phyloP scores from a whole-genome alignment of 2,888 invertebrate genomes.

The Pheosia tremula region DNA sequence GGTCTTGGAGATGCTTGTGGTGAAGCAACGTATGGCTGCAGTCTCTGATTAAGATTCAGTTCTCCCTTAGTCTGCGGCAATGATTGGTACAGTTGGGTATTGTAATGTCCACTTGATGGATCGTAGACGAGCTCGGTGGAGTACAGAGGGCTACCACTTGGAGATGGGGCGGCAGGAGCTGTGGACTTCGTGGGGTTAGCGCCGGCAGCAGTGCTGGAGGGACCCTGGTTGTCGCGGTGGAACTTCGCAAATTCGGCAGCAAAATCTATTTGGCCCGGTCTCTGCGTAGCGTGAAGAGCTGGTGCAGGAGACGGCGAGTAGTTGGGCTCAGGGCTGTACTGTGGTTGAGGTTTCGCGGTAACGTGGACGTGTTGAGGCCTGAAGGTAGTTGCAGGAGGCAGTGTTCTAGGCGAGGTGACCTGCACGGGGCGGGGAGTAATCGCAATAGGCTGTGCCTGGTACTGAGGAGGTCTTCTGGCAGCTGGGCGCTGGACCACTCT shows the following conservation, averaged over 20 bases:
- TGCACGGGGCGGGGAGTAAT: slow-evolving; percentile 86
- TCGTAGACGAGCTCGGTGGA: slow-evolving; percentile 91
- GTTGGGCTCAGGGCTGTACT: slow-evolving; percentile 75
- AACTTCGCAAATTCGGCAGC: slow-evolving; percentile 91
- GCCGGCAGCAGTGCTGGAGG: slow-evolving; percentile 74
- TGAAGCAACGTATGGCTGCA: slow-evolving; percentile 89
- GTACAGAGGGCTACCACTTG: slow-evolving; percentile 87
- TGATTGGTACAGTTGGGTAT: slow-evolving; percentile 90
- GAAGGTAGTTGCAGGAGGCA: slow-evolving; percentile 87
- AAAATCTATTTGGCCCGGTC: slow-evolving; percentile 84
- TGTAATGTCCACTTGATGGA: slow-evolving; percentile 90
- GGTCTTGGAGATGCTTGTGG: slow-evolving; percentile 80
- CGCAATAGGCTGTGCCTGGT: slow-evolving; percentile 80
- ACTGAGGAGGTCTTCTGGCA: slow-evolving; percentile 61
- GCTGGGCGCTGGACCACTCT: slow-evolving; percentile 78
- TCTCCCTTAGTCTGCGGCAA: slow-evolving; percentile 90
- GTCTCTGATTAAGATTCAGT: slow-evolving; percentile 88
- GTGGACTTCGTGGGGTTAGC: slow-evolving; percentile 67
- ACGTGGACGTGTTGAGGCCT: slow-evolving; percentile 86
- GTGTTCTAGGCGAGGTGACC: slow-evolving; percentile 74
- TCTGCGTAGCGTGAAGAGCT: slow-evolving; percentile 54
- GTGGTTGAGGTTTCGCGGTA: slow-evolving; percentile 81
- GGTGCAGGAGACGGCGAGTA: slow-evolving; percentile 68
- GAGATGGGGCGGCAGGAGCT: slow-evolving; percentile 56
- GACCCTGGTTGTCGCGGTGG: slow-evolving; percentile 87